These are phyloP conservation scores for Lepas anatifera DNA, from an alignment of 2,888 invertebrate species.

Conservation along the genomic window DNA sequence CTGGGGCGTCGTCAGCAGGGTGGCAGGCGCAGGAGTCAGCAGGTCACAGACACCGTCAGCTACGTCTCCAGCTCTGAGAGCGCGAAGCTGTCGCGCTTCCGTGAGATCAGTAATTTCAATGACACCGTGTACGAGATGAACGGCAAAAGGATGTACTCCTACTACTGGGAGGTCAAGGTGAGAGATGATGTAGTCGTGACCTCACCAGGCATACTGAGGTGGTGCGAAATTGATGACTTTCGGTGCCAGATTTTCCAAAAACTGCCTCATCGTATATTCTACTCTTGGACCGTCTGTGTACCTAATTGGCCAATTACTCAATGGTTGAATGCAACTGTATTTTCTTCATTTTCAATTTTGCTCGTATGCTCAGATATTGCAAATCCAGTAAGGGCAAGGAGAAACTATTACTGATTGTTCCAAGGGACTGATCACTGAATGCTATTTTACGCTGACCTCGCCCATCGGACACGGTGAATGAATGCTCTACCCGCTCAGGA, in stretches of 20 bases:
- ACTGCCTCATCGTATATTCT: no score
- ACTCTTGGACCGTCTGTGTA: neutral
- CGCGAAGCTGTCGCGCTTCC: neutral
- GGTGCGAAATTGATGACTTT: neutral
- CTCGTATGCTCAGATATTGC: no score
- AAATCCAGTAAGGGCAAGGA: no score
- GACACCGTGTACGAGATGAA: neutral
- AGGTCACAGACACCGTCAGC: neutral
- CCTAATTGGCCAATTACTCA: neutral
- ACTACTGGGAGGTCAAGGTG: conserved; percentile 8
- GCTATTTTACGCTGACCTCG: no score
- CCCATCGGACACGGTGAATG: no score
- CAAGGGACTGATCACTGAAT: no score
- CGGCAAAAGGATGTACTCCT: neutral
- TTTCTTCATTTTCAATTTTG: no score
- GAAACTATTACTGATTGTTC: no score
- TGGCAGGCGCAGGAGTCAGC: neutral
- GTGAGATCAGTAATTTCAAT: neutral
- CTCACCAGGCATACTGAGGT: no score
- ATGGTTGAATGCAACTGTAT: neutral
- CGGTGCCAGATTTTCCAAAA: no score
- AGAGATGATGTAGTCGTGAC: no score
- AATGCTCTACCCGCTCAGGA: no score
- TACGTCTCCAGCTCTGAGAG: neutral
- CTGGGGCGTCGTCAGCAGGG: neutral